Conservation (phyloP, 2,888 invertebrate species). For the Erebia epiphron region DNA sequence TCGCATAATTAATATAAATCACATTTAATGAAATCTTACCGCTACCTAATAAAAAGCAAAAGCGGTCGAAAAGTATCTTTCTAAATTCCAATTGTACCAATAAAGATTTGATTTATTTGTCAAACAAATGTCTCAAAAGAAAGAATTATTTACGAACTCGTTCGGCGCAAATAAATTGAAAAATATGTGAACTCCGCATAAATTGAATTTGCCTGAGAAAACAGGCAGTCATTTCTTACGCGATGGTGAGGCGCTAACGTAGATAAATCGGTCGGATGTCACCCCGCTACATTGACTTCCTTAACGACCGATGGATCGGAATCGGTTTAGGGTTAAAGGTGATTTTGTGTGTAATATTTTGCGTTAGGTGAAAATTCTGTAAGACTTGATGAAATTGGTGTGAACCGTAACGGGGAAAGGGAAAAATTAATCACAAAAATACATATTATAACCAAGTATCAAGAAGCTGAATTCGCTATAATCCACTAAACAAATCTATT, state of each 20-base stretch:
- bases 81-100: not conserved
- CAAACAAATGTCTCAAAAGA: constrained; percentile 29
- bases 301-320: constrained; percentile 73
- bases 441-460: not conserved
- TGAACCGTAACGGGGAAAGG: not conserved
- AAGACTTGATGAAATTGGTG: constrained; percentile 12
- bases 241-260: constrained; percentile 57
- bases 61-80: not conserved
- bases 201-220: constrained; percentile 71
- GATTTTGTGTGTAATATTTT: constrained; percentile 53
- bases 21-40: too few species aligned
- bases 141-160: constrained; percentile 50
- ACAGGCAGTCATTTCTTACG: constrained; percentile 77
- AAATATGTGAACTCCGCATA: constrained; percentile 72
- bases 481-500: too few species aligned
- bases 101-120: constrained; percentile 5
- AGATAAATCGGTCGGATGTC: constrained; percentile 75
- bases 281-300: constrained; percentile 74
- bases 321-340: constrained; percentile 77
- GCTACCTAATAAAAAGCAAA: not conserved
- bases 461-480: too few species aligned
- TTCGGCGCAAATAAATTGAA: constrained; percentile 67
- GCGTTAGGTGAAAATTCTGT: constrained; percentile 32
- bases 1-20: too few species aligned
- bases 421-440: not conserved